Evolutionary conservation across 2,113 vertebrate species (phyloP), one percentile per base, ranked within the genome.

Genomic region (Entelurus aequoreus): DNA sequence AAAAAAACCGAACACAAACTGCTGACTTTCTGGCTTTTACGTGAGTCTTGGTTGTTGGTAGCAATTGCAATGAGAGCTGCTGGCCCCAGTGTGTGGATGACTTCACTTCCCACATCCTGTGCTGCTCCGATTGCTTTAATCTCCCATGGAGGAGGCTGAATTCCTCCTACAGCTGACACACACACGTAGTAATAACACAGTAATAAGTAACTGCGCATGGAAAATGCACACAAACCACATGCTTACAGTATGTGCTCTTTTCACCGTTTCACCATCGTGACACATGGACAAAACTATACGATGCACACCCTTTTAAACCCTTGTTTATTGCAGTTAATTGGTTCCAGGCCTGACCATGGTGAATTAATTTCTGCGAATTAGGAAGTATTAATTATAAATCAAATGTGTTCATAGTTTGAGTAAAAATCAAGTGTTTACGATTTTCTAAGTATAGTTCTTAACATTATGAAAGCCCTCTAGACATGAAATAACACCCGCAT

Each of bases 71-170:
- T 21, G 73, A 65, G 78, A 73, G 38, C 78, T 72, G 74, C 64
- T 60, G 76, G 75, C 83, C 83, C 72, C 75, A 61, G 82, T 87
- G 81, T 79, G 81, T 77, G 76, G 83, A 86, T 91, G 87, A 91
- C 85, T 78, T 91, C 87, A 90, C 83, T 87, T 83, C 88, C 87
- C 86, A 86, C 88, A 91, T 91, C 88, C 89, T 89, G 84, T 83
- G 79, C 81, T 83, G 80, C 36, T 48, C 59, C 88, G 84, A 87
- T 87, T 84, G 79, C 80, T 86, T 81, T 88, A 79, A 88, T 87
- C 84, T 87, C 81, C 80, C 70, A 38, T 74, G 68, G 77, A 75
- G 62, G 84, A 50, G 70, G 50, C 72, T 72, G 69, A 81, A 87
- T 86, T 87, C 84, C 80, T 85, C 65, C 76, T 59, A 63, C 76